Evolutionary conservation across 2,888 invertebrate genomes (phyloP), one percentile per base, ranked within the genome.

Genomic region (Helleia helle): DNA sequence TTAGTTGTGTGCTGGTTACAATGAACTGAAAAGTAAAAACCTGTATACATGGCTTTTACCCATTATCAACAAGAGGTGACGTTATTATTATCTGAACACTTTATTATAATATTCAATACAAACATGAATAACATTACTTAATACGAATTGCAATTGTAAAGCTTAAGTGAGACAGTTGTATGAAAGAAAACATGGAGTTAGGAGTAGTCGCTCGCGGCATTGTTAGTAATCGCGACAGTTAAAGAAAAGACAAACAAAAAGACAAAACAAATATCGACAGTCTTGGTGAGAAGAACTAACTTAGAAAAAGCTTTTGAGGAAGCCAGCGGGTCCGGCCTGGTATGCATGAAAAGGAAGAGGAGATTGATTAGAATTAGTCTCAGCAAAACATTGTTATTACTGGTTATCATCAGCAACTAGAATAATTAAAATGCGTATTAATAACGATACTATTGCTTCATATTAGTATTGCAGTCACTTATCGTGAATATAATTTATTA

Each of bases 261-360:
- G 68, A 73, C 69, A 75, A 80, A 77, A 74, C 59, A 71, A 83
- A 76, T 50, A 76, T 76, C 58, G 76, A 77, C 83, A 83, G 84
- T 83, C 84, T 83, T 83, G 79, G 74, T 79, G 81, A 74, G 72
- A 71, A 76, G 74, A 69, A 70, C 63, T 75, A 79, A 79, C 72
- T 93, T 94, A 95, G 91, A 95, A 95, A 89, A 95, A 94, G 91
- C 94, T 94, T 90, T 95, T 95, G 85, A 95, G 90, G 90, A 95
- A 95, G 87, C 94, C 94, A 86, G 94, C 93, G 77, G 95, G 93
- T 84, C 94, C 94, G 87, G 94, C 93, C 94, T 95, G 70, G 61
- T 62, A 67, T 74, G 56, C 74, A 75, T 62, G 75, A 62, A 75
- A 66, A 55, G 47, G 47, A 46, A 43, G 2, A 44, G 50, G 51